Evolutionary conservation across 2,888 invertebrate genomes (phyloP).

Genomic region (Branchinecta sandiegonensis): DNA sequence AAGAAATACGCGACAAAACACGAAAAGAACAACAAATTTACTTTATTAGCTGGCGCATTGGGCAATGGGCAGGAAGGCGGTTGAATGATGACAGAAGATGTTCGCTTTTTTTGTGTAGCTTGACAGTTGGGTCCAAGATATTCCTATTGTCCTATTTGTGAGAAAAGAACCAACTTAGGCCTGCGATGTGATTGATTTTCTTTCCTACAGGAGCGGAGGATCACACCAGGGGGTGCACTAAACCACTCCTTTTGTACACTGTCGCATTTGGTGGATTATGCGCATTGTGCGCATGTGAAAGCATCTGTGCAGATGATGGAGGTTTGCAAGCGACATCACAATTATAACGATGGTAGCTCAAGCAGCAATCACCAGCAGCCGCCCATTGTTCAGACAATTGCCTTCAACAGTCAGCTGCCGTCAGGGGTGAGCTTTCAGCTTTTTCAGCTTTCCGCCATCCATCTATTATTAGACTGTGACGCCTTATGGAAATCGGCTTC

Average conservation of each 20-base stretch:
- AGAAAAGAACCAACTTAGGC: no score
- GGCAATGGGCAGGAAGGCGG: no score
- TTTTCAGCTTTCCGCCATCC: slow-evolving; percentile 32
- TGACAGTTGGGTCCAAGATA: no score
- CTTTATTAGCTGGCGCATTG: no score
- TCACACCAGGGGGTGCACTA: slow-evolving; percentile 87
- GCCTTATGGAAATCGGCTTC: no score
- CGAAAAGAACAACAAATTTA: no score
- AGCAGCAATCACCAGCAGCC: slow-evolving; percentile 41
- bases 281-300: slow-evolving; percentile 91
- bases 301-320: slow-evolving; percentile 98
- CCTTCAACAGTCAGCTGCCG: slow-evolving; percentile 63
- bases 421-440: slow-evolving; percentile 40
- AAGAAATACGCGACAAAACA: no score
- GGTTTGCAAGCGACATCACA: slow-evolving; percentile 45
- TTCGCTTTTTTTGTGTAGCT: no score
- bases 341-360: slow-evolving; percentile 34
- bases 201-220: slow-evolving; percentile 59
- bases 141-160: no score
- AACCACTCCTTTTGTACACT: slow-evolving; percentile 89
- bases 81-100: no score
- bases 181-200: no score
- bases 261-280: slow-evolving; percentile 85
- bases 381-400: slow-evolving; percentile 47
- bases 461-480: no score